Conservation (phyloP, 2,113 vertebrate species). For the Panthera uncia region DNA sequence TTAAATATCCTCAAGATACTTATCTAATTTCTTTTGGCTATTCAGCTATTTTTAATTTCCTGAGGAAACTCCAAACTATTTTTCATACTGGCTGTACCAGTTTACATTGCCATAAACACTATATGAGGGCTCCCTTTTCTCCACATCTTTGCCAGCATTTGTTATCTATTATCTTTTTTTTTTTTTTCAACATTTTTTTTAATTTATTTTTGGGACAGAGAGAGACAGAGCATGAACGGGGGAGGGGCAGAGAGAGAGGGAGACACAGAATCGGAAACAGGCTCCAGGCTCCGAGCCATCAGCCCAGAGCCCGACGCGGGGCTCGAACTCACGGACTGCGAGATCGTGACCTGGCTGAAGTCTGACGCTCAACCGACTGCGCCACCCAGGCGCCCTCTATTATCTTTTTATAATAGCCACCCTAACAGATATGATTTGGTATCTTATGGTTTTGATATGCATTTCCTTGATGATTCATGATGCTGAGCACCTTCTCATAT, state of each 20-base stretch:
- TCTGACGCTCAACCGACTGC: too few relatives aligned
- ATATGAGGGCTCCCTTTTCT: background rate
- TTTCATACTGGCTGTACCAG: too few relatives aligned
- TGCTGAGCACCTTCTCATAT: background rate
- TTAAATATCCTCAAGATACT: background rate
- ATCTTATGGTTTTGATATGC: background rate
- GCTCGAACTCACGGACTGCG: too few relatives aligned
- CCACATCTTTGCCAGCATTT: background rate
- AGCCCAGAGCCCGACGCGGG: too few relatives aligned
- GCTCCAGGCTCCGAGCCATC: too few relatives aligned
- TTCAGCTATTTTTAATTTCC: background rate
- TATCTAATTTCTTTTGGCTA: background rate
- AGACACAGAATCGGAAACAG: too few relatives aligned
- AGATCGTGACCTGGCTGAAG: too few relatives aligned
- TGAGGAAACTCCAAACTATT: background rate
- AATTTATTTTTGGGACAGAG: too few relatives aligned
- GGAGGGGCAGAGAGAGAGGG: too few relatives aligned
- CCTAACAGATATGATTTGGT: background rate
- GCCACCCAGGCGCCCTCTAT: too few relatives aligned
- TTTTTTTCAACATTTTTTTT: too few relatives aligned
- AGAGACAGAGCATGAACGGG: too few relatives aligned
- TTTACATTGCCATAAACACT: background rate
- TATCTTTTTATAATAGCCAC: background rate
- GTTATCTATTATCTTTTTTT: background rate
- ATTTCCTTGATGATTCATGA: background rate